phyloP scores from a whole-genome alignment of 2,797 vertebrate species.

The Hirundo rustica region DNA sequence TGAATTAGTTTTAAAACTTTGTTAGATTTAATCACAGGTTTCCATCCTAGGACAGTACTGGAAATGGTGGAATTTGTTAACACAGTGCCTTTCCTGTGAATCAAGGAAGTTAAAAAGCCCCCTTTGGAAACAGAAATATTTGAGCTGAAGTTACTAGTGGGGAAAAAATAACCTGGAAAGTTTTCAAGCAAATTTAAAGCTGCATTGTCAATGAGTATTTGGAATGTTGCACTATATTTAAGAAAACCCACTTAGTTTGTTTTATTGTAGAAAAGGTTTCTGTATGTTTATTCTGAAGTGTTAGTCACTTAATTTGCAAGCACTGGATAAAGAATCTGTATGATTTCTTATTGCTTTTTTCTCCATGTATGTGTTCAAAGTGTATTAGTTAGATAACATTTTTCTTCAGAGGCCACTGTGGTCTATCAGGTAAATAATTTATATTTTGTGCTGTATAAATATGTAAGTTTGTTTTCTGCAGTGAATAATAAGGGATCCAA shows the following conservation, averaged over 20 bases:
- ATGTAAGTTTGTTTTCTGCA: neutral
- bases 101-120: neutral
- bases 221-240: neutral
- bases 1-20: neutral
- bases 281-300: neutral
- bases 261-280: neutral
- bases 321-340: neutral
- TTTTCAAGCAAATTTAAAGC: neutral
- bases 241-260: neutral
- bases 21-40: neutral
- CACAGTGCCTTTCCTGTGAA: neutral
- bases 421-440: constrained; percentile 55
- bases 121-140: neutral
- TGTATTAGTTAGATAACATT: neutral
- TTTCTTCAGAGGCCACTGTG: neutral
- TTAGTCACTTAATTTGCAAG: neutral
- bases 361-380: neutral
- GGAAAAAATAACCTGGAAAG: neutral
- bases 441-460: constrained; percentile 39
- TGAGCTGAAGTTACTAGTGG: neutral
- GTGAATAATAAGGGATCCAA: neutral
- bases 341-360: neutral
- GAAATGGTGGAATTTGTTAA: neutral
- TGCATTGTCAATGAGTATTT: neutral
- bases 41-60: neutral